These are phyloP conservation scores for Megalopta genalis DNA, from an alignment of 1,140 invertebrate species.

Conservation along the genomic window DNA sequence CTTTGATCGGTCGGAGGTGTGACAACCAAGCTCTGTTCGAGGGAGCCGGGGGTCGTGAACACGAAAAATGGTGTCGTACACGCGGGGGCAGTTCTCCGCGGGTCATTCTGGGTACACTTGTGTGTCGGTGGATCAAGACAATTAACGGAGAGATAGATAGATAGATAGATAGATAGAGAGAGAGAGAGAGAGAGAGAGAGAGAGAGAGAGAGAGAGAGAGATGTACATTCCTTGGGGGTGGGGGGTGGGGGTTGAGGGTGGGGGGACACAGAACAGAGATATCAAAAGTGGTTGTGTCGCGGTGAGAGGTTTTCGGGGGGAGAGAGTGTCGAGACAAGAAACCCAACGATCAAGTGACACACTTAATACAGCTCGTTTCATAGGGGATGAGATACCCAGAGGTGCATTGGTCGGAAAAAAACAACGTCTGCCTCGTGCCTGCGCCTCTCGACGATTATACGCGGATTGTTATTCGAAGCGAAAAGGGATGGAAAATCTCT, in stretches of 20 bases:
- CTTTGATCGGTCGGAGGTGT: no score
- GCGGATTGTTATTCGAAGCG: no score
- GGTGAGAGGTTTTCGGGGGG: slow-evolving; percentile 52
- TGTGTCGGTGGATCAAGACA: background rate
- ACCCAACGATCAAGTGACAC: slow-evolving; percentile 46
- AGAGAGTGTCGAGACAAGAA: slow-evolving; percentile 62
- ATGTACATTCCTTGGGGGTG: background rate
- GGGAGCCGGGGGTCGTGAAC: background rate
- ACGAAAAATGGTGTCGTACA: slow-evolving; percentile 17
- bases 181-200: background rate
- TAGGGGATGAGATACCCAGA: slow-evolving; percentile 75
- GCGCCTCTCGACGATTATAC: slow-evolving; percentile 56
- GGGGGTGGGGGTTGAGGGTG: background rate
- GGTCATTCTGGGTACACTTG: background rate
- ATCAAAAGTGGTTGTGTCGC: slow-evolving; percentile 14
- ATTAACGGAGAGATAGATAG: slow-evolving; percentile 2
- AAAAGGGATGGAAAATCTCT: no score
- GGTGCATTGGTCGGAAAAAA: slow-evolving; percentile 78
- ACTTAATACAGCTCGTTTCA: slow-evolving; percentile 56
- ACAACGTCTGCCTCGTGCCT: slow-evolving; percentile 58
- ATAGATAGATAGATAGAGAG: background rate
- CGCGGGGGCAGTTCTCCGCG: background rate
- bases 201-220: background rate
- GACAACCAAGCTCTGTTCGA: background rate
- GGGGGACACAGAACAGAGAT: slow-evolving; percentile 10